phyloP scores from a whole-genome alignment of 2,797 vertebrate species.

The Natrix natrix region DNA sequence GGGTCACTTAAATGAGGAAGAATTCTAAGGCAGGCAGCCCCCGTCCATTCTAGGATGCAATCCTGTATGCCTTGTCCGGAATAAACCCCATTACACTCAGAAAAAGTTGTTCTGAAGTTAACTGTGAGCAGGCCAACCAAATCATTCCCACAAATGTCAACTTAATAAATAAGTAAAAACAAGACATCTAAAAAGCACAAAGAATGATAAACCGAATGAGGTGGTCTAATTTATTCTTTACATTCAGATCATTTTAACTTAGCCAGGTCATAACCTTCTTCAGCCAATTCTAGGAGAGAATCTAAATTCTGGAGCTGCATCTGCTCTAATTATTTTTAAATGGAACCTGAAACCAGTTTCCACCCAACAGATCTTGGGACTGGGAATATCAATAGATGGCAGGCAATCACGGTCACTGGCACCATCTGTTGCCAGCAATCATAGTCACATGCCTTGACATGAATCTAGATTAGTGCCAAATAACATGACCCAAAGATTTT shows the following conservation, averaged over 20 bases:
- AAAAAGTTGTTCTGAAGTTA: not conserved
- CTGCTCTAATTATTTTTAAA: not conserved
- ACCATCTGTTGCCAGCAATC: not conserved
- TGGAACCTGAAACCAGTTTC: not conserved
- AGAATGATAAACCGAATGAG: not conserved
- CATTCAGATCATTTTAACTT: not conserved
- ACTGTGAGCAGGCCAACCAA: not conserved
- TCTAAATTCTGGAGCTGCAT: not conserved
- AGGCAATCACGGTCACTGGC: not conserved
- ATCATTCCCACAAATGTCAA: not conserved
- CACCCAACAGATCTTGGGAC: not conserved
- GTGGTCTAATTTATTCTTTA: not conserved
- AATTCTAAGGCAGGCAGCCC: not conserved
- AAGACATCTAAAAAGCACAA: not conserved
- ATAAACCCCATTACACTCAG: not conserved
- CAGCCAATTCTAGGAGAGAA: not conserved
- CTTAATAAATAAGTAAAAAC: not conserved
- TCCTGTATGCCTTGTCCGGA: not conserved
- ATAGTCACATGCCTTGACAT: not conserved
- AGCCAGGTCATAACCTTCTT: not conserved
- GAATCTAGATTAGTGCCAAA: not conserved
- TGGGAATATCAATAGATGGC: not conserved
- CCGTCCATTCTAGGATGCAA: not conserved
- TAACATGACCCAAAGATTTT: not conserved
- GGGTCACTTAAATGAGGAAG: not conserved